Evolutionary conservation across 2,888 invertebrate genomes (phyloP).

Genomic region (Liopterus haemorrhoidalis): DNA sequence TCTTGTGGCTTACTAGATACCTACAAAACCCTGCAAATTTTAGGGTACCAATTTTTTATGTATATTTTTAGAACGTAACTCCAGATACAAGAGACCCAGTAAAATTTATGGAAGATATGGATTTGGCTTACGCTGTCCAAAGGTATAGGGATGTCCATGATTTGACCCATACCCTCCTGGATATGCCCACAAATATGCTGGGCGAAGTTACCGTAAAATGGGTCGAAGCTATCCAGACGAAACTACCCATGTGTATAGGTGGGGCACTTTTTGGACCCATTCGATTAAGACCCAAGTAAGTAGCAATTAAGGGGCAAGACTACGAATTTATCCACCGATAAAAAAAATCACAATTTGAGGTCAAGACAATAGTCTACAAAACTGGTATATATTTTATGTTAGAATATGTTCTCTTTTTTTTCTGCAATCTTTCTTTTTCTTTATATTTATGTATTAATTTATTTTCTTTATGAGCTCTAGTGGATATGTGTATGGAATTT

Average conservation of each 20-base stretch:
- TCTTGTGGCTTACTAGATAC: too few relatives aligned
- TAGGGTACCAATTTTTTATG: too few relatives aligned
- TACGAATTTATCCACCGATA: too few relatives aligned
- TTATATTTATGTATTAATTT: too few relatives aligned
- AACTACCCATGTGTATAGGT: slow-evolving; percentile 90
- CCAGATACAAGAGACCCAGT: slow-evolving; percentile 89
- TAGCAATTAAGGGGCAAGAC: not conserved
- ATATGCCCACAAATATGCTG: slow-evolving; percentile 92
- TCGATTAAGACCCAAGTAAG: slow-evolving; percentile 73
- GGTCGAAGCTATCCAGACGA: slow-evolving; percentile 94
- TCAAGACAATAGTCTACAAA: too few relatives aligned
- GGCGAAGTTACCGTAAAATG: slow-evolving; percentile 91
- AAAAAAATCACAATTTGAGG: not conserved
- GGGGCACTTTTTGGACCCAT: slow-evolving; percentile 90
- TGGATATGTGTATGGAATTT: too few relatives aligned
- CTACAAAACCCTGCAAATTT: too few relatives aligned
- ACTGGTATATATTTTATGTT: too few relatives aligned
- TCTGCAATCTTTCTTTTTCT: too few relatives aligned
- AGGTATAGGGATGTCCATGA: slow-evolving; percentile 97
- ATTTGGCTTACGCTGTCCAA: slow-evolving; percentile 94
- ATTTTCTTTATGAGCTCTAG: too few relatives aligned
- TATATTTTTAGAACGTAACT: slow-evolving; percentile 67
- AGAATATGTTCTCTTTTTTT: too few relatives aligned
- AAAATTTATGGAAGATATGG: slow-evolving; percentile 82
- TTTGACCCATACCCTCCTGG: slow-evolving; percentile 82